Base-by-base conservation (phyloP, 2,888 invertebrate genomes). In the Bhutanitis thaidina region DNA sequence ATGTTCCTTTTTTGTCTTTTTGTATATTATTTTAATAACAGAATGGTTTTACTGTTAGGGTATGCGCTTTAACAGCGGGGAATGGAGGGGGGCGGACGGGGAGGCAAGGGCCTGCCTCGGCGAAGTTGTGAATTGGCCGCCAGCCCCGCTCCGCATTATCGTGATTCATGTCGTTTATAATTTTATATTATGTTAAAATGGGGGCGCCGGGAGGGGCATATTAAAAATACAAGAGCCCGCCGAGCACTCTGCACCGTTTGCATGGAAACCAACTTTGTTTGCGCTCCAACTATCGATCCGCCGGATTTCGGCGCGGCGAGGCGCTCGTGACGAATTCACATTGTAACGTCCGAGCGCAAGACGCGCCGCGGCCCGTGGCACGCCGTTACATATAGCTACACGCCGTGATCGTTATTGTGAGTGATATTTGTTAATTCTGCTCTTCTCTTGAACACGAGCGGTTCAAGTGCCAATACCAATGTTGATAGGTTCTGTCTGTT, bases 81-180 rank as follows among this genome's bases (percentile, higher is more conserved):
- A 34, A 57, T 49, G 62, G 54, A n/a, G 43, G 62, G 64, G 53
- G 65, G 67, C 69, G 58, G 62, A 59, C 54, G 60, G 62, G 67
- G 55, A 55, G 62, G 65, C 73, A 63, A 63, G 61, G 59, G 62
- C 59, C 57, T 65, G 67, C 64, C 72, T 69, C 72, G 67, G 71
- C 72, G 71, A 84, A 87, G 70, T 86, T 86, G 85, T 84, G 86
- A 86, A 87, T 86, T 84, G 81, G 86, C 84, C 80, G 78, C 84
- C 80, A 78, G 75, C 68, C 72, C 72, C 77, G 73, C 77, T 71
- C 75, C 79, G 82, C 84, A 84, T 86, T 86, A 88, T 86, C 85
- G 83, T 88, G 88, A 88, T 88, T 88, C 86, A 88, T 86, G 85
- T 83, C 86, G 81, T 81, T 88, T 88, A 86, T 88, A 88, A 88